A percentile compares a stretch with the other conserved stretches of the same genome.
Evolutionary conservation across 2,797 vertebrate genomes (phyloP).

Genomic region (Myiotriccus ornatus): DNA sequence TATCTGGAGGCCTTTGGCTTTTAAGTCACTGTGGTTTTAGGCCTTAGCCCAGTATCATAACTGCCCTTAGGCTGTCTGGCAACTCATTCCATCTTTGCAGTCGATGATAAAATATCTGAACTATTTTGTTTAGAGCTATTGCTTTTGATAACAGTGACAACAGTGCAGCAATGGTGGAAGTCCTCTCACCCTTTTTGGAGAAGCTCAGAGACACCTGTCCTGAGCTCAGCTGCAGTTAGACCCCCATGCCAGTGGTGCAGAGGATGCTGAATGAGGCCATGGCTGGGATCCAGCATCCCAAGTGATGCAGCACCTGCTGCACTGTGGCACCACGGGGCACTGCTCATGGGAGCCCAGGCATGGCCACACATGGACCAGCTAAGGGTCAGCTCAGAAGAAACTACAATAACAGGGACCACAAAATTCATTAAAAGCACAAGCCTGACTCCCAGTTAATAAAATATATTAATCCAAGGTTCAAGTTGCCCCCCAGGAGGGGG

Average conservation of each 20-base stretch:
- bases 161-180: not conserved
- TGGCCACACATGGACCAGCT: not conserved
- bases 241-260: no score
- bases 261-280: not conserved
- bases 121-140: not conserved
- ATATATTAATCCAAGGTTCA: not conserved
- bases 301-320: accelerated
- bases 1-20: not conserved
- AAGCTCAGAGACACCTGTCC: not conserved
- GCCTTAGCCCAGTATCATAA: not conserved
- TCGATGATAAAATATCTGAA: not conserved
- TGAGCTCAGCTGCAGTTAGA: not conserved
- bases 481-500: not conserved
- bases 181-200: not conserved
- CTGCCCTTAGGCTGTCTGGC: not conserved
- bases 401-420: not conserved
- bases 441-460: not conserved
- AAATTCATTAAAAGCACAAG: not conserved
- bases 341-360: accelerated
- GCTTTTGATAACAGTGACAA: not conserved
- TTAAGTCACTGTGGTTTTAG: not conserved
- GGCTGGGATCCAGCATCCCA: not conserved
- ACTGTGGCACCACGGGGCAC: accelerated
- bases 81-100: not conserved
- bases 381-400: not conserved